Evolutionary conservation across 1,140 invertebrate genomes (phyloP), one percentile per base, ranked within the genome.

Genomic region (Drosophila fuyamai): DNA sequence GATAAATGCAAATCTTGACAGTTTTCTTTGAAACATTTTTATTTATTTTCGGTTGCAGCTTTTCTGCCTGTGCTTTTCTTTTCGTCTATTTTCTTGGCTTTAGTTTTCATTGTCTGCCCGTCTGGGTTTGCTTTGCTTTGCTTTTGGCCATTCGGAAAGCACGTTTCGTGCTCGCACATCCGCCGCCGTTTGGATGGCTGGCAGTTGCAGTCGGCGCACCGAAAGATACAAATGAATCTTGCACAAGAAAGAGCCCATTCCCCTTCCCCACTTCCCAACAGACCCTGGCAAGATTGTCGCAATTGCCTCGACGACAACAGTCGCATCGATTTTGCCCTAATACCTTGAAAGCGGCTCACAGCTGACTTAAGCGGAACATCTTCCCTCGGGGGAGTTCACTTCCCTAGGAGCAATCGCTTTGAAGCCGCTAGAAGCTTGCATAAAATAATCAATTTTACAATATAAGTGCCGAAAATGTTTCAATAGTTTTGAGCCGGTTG

Each of bases 1-100:
- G 71, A 84, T 83, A 83, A 89, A 89, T 90, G 84, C 84, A 89
- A 89, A 90, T 89, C 84, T 90, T 90, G 80, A 89, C 84, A 90
- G 84, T 89, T 88, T 88, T 88, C 81, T 81, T 89, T 75, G 54
- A 84, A 76, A 84, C 79, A 80, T 89, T 88, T 88, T 80, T 88
- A 86, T 89, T 84, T 86, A 86, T 88, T 86, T 86, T 83, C 63
- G 76, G 71, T 50, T 70, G 62, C 58, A 83, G 43, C 79, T 59
- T 75, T 77, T 62, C 43, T 58, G 65, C 36, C 36, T 36, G 43
- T 18, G 62, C 71, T 57, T 65, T 66, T 38, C 35, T 50, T 56
- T 40, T 35, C 43, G 14, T 68, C 80, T 59, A 57, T 63, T 77
- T 80, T 51, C 59, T 71, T 48, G 58, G 65, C 81, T 83, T 79